Conservation (phyloP, 2,888 invertebrate species). For the Trachelus tabidus region DNA sequence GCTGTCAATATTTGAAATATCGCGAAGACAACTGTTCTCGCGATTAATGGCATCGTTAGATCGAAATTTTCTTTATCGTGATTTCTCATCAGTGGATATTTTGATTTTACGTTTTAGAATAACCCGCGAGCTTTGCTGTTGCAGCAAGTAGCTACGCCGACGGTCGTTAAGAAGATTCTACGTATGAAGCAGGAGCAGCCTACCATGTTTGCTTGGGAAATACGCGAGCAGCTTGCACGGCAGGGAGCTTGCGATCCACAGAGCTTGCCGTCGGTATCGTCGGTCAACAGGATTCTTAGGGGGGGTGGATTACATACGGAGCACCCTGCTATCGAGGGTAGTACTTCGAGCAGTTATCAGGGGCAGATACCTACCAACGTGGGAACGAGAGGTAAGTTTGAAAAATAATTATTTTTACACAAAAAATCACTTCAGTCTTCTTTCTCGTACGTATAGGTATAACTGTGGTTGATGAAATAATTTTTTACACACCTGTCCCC, state of each 20-base stretch:
- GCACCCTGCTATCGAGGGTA: slow-evolving; percentile 50
- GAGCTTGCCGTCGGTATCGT: slow-evolving; percentile 93
- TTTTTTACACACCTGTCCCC: slow-evolving; percentile 45
- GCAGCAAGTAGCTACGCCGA: slow-evolving; percentile 96
- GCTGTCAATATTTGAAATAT: neutral
- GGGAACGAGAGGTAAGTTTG: slow-evolving; percentile 48
- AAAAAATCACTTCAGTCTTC: neutral
- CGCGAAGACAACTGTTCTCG: neutral
- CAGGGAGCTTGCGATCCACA: slow-evolving; percentile 92
- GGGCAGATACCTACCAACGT: slow-evolving; percentile 50
- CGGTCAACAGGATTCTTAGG: slow-evolving; percentile 91
- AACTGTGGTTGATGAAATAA: neutral
- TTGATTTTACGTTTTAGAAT: slow-evolving; percentile 19
- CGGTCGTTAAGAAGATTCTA: slow-evolving; percentile 94
- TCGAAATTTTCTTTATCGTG: neutral
- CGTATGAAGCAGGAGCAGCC: slow-evolving; percentile 95
- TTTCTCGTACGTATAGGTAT: neutral
- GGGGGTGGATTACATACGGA: slow-evolving; percentile 85
- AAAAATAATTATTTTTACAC: neutral
- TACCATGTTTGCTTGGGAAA: slow-evolving; percentile 97
- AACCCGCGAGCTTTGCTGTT: slow-evolving; percentile 55
- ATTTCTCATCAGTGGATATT: neutral
- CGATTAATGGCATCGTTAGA: neutral
- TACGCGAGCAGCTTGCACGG: slow-evolving; percentile 87
- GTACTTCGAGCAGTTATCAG: slow-evolving; percentile 49